These are phyloP conservation scores for Pardalotus punctatus DNA, from an alignment of 2,113 vertebrate genomes.

Conservation along the genomic window DNA sequence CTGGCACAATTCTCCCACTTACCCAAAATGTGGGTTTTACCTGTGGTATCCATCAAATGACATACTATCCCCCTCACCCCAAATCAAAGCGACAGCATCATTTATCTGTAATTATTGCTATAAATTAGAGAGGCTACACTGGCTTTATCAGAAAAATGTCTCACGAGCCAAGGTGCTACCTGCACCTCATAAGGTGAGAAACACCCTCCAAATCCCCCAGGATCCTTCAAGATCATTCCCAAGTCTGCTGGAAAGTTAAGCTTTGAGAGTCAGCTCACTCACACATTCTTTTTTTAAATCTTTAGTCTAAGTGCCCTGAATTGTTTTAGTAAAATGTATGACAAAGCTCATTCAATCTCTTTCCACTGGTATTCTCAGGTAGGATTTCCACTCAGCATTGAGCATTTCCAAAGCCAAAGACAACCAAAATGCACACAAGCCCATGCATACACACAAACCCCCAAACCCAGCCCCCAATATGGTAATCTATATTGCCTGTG, in stretches of 20 bases:
- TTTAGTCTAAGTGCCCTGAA: not conserved
- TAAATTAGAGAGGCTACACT: not conserved
- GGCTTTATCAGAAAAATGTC: not conserved
- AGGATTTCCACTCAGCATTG: not conserved
- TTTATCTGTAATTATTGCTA: not conserved
- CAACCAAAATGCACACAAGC: not conserved
- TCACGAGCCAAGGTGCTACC: not conserved
- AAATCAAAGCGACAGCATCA: not conserved
- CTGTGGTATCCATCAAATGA: not conserved
- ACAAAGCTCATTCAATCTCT: not conserved
- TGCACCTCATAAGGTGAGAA: not conserved
- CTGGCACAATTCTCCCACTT: not conserved
- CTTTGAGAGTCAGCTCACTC: not conserved
- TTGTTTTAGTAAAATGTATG: not conserved
- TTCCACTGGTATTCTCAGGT: not conserved
- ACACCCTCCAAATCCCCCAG: not conserved
- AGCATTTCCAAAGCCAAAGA: not conserved
- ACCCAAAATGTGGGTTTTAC: not conserved
- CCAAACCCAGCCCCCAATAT: conserved; percentile 55
- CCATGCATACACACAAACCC: not conserved
- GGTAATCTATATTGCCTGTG: conserved; percentile 89
- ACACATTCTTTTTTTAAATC: not conserved
- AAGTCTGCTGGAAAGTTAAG: not conserved
- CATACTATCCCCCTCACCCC: accelerated
- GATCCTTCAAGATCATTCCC: not conserved